A percentile compares a stretch with the other conserved stretches of the same genome.
Evolutionary conservation across 1,140 invertebrate species (phyloP).

Genomic region (Apolygus lucorum): DNA sequence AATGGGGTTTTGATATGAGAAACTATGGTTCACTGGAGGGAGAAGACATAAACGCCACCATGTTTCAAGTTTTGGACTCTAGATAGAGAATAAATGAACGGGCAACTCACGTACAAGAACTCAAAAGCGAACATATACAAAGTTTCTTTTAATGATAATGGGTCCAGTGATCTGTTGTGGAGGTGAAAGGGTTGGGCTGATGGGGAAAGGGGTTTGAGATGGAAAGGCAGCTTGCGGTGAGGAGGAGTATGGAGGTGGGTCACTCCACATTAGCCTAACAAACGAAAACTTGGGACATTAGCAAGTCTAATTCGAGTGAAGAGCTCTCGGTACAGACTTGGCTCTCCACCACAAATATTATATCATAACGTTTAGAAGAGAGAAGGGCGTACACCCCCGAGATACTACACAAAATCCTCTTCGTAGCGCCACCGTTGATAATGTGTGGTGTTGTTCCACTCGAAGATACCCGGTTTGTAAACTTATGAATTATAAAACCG

Average conservation of each 20-base stretch:
- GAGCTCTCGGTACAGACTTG: neutral
- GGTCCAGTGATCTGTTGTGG: neutral
- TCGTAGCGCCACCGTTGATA: too few species aligned
- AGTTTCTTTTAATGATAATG: neutral
- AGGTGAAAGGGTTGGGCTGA: neutral
- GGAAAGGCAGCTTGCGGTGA: neutral
- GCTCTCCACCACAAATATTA: neutral
- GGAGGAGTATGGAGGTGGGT: neutral
- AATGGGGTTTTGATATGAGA: too few species aligned
- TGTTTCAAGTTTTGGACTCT: too few species aligned
- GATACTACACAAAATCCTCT: too few species aligned
- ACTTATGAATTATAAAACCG: too few species aligned
- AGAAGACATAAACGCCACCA: too few species aligned
- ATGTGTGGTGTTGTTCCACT: too few species aligned
- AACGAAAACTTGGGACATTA: slow-evolving; percentile 17
- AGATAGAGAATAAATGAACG: too few species aligned
- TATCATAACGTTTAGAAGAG: too few species aligned
- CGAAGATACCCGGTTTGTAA: too few species aligned
- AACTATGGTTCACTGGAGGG: too few species aligned
- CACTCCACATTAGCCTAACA: slow-evolving; percentile 1
- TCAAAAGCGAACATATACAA: neutral
- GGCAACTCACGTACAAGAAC: neutral
- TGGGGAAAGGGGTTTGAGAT: neutral
- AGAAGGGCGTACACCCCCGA: too few species aligned
- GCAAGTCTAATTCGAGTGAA: neutral